These are phyloP conservation scores for Azorinus chamasolen DNA, from an alignment of 2,888 invertebrate species.

Conservation along the genomic window DNA sequence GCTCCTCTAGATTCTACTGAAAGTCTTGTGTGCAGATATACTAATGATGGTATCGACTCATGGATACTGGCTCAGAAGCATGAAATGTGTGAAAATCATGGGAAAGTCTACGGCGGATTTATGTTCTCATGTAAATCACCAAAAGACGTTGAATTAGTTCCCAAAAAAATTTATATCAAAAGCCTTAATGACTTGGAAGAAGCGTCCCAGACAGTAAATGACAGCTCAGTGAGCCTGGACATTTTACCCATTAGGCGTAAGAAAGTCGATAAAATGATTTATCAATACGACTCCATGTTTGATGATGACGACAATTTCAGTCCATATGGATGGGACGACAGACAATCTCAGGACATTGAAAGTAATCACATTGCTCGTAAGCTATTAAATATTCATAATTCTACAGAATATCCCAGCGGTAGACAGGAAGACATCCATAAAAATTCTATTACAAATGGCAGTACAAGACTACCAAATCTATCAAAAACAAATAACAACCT, in stretches of 20 bases:
- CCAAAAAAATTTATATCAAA: constrained; percentile 50
- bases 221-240: constrained; percentile 26
- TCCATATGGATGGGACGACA: too few species aligned
- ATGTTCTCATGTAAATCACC: constrained; percentile 82
- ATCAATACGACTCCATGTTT: constrained; percentile 4
- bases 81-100: constrained; percentile 86
- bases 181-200: constrained; percentile 23
- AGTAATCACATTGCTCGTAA: not conserved
- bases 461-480: not conserved
- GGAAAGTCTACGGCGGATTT: constrained; percentile 82
- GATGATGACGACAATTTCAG: constrained; percentile 1
- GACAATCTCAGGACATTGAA: not conserved
- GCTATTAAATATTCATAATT: not conserved
- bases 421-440: not conserved
- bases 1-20: constrained; percentile 57
- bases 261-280: constrained; percentile 8
- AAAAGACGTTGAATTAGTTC: constrained; percentile 27
- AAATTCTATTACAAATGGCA: not conserved
- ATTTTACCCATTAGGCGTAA: constrained; percentile 18
- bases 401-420: not conserved
- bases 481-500: constrained; percentile 1
- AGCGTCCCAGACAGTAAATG: constrained; percentile 15
- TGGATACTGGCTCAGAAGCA: constrained; percentile 66
- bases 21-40: constrained; percentile 68
- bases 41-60: constrained; percentile 41